phyloP scores from a whole-genome alignment of 2,797 vertebrate genomes.

The Cossypha caffra region DNA sequence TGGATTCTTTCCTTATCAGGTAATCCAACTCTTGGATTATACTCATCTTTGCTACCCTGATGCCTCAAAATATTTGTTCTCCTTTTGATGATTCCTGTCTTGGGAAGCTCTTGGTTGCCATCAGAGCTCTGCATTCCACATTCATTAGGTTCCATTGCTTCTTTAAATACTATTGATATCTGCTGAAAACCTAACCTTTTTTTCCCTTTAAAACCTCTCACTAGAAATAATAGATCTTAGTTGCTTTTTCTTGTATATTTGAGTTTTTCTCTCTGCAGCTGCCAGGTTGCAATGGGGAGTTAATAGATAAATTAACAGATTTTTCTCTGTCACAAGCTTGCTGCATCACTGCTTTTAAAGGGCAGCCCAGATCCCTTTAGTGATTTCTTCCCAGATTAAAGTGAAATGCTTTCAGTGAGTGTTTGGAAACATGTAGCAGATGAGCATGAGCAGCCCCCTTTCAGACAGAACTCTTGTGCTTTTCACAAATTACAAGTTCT shows the following conservation, averaged over 20 bases:
- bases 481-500: neutral
- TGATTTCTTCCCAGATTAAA: neutral
- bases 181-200: neutral
- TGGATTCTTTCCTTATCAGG: neutral
- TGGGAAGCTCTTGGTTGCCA: neutral
- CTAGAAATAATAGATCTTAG: neutral
- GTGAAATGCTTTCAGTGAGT: neutral
- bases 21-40: neutral
- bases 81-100: neutral
- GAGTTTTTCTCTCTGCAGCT: neutral
- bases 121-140: neutral
- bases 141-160: neutral
- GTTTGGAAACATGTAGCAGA: neutral
- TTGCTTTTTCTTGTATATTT: neutral
- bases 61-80: neutral
- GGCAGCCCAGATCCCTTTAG: neutral
- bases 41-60: too few species aligned
- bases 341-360: neutral
- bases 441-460: neutral
- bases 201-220: neutral
- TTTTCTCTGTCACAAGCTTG: neutral
- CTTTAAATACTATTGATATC: neutral
- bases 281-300: neutral
- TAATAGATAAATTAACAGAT: neutral
- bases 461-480: neutral